Evolutionary conservation across 2,113 vertebrate species (phyloP).

Genomic region (Theropithecus gelada): DNA sequence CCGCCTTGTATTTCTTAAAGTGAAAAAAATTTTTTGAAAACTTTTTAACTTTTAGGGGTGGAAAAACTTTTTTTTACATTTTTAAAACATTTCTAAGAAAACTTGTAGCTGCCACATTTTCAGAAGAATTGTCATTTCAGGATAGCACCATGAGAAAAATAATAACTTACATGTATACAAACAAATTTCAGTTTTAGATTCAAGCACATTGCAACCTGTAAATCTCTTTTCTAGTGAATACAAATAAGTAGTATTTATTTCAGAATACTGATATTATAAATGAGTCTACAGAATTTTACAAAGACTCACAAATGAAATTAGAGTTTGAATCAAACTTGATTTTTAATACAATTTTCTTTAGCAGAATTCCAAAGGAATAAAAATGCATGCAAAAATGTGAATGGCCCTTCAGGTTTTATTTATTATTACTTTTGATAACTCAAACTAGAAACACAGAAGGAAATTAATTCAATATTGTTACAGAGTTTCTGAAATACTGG

Average conservation of each 20-base stretch:
- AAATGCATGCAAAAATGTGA: not conserved
- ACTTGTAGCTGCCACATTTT: not conserved
- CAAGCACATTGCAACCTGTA: not conserved
- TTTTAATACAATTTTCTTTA: slow-evolving; percentile 31
- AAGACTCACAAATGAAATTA: not conserved
- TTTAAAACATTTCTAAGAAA: not conserved
- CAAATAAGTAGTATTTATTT: not conserved
- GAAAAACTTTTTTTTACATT: not conserved
- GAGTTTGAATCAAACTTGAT: not conserved
- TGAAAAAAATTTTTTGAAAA: slow-evolving; percentile 6
- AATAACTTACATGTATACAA: not conserved
- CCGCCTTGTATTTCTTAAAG: not conserved
- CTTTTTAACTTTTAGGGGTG: not conserved
- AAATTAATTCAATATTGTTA: not conserved
- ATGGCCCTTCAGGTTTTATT: not conserved
- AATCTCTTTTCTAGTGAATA: not conserved
- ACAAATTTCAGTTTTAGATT: not conserved
- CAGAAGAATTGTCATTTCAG: not conserved
- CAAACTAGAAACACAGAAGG: not conserved
- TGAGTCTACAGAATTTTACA: not conserved
- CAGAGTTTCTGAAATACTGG: slow-evolving; percentile 21
- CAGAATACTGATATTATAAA: not conserved
- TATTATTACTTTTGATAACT: not conserved
- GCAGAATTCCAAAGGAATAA: not conserved
- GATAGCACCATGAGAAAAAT: not conserved